These are phyloP conservation scores for Rhynchotus rufescens DNA, from an alignment of 2,797 vertebrate species.

Conservation along the genomic window DNA sequence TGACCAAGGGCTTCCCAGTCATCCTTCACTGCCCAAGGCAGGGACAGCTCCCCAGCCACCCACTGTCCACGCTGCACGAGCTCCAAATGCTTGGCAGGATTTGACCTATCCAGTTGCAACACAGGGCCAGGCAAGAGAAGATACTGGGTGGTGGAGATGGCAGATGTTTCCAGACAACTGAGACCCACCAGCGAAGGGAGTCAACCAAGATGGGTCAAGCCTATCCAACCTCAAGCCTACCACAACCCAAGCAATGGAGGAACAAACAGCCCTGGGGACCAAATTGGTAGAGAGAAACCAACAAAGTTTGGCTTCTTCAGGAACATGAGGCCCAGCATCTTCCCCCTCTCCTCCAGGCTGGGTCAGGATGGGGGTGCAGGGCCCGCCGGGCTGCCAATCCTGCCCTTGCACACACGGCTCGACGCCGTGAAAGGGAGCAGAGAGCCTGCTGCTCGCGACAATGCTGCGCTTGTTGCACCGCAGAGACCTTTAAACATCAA, in stretches of 20 bases:
- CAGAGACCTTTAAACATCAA: conserved; percentile 40
- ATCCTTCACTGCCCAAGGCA: too few species aligned
- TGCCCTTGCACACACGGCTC: not conserved
- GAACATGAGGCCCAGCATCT: not conserved
- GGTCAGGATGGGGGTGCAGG: not conserved
- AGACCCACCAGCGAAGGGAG: not conserved
- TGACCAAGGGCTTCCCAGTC: fast-evolving
- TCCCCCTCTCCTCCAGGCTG: not conserved
- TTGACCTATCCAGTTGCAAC: fast-evolving
- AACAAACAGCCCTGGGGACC: not conserved
- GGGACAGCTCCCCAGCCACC: not conserved
- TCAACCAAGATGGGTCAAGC: too few species aligned
- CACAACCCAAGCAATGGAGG: too few species aligned
- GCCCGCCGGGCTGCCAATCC: not conserved
- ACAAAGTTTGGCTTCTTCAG: too few species aligned
- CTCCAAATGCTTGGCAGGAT: fast-evolving
- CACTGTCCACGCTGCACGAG: too few species aligned
- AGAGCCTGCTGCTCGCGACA: not conserved
- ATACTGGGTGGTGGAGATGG: not conserved
- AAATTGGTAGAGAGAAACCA: not conserved
- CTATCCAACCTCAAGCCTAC: too few species aligned
- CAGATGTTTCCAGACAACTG: fast-evolving
- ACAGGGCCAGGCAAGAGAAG: not conserved
- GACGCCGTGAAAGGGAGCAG: not conserved
- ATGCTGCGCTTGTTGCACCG: not conserved